These are phyloP conservation scores for Spodoptera picta DNA, from an alignment of 2,888 invertebrate genomes.

Conservation along the genomic window DNA sequence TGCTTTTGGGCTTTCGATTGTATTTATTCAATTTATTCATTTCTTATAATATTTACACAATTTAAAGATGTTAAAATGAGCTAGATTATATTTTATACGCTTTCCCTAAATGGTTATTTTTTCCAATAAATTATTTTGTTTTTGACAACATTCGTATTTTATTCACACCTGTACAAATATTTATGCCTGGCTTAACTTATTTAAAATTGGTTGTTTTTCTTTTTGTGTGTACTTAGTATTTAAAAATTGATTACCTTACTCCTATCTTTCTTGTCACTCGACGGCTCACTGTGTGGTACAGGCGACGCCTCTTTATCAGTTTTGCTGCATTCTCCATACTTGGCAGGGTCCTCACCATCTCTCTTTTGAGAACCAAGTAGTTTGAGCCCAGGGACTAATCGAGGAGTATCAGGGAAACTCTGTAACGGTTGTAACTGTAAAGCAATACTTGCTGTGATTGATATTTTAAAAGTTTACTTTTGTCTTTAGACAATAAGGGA, in stretches of 20 bases:
- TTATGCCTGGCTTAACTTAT: too few relatives aligned
- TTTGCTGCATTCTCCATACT: conserved; percentile 5
- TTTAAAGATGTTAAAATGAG: conserved; percentile 54
- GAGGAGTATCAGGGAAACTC: too few relatives aligned
- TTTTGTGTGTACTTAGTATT: too few relatives aligned
- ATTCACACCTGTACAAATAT: conserved; percentile 17
- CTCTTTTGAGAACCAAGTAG: too few relatives aligned
- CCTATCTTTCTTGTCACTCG: not conserved
- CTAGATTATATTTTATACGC: conserved; percentile 70
- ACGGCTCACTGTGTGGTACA: too few relatives aligned
- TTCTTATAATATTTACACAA: conserved; percentile 32
- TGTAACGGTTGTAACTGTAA: too few relatives aligned
- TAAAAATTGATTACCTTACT: conserved; percentile 2
- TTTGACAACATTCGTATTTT: conserved; percentile 55
- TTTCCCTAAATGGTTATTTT: conserved; percentile 66
- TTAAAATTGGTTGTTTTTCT: too few relatives aligned
- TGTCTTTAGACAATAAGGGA: too few relatives aligned
- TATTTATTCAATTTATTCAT: conserved; percentile 45
- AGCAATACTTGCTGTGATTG: too few relatives aligned
- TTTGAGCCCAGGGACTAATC: too few relatives aligned
- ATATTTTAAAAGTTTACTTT: too few relatives aligned
- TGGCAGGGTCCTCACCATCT: not conserved
- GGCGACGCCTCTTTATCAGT: too few relatives aligned
- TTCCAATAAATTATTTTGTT: conserved; percentile 78
- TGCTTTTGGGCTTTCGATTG: conserved; percentile 63